Base-by-base conservation (phyloP, 2,888 invertebrate genomes). In the Melikaiella ostensackeni region DNA sequence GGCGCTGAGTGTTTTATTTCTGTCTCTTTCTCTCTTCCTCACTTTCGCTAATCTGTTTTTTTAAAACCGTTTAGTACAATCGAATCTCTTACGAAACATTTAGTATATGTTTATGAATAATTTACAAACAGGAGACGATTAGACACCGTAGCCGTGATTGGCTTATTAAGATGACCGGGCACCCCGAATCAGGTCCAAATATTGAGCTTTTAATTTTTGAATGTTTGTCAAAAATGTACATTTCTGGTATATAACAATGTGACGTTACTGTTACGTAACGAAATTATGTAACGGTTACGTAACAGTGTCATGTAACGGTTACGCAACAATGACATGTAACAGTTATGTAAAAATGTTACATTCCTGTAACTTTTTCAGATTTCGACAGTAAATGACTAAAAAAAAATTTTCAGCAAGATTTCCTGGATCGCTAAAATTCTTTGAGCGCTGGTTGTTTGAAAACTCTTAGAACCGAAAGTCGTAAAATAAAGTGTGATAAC, bases 51-150 rank as follows among this genome's bases (percentile, higher is more conserved):
- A 27, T 62, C 62, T 50, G 76, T 66, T 80, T 74, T 80, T 74
- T 77, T 77, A 77, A 77, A 80, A 76, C 76, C 70, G 46, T 74
- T 79, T 57, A 57, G 9, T 57, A 57, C 80, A 61, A 79, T 82
- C 76, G 74, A 79, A 79, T 82, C 81, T 86, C 84, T 70, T 70
- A 86, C 85, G 87, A 90, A 89, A 90, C 89, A 90, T 88, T 88
- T 86, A 90, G 86, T 87, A 83, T 82, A 82, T 82, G 81, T 84
- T 74, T 77, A 84, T 85, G 82, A 86, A 87, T 88, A 87, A 84
- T 87, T 87, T 87, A 88, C 88, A 88, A 89, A 89, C 87, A 88
- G 86, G 86, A 90, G 89, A 90, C 88, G 88, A 88, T 87, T 86
- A 88, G 86, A 89, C 87, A 88, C 85, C 83, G 79, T 81, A 79